These are phyloP conservation scores for Apodemus agrarius DNA, from an alignment of 2,797 vertebrate species.

Conservation along the genomic window DNA sequence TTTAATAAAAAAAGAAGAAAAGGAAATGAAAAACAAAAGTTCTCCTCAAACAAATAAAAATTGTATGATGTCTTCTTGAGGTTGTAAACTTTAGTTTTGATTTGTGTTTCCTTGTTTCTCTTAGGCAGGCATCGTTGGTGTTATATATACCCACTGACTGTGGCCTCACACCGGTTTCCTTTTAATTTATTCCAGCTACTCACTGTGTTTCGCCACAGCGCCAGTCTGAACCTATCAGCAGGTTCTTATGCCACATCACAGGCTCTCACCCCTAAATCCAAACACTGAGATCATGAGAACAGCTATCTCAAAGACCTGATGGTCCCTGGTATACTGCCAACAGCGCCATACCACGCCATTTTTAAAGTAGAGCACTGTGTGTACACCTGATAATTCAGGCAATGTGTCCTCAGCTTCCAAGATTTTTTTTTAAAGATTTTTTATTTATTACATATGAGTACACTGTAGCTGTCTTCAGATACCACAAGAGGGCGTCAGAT, in stretches of 20 bases:
- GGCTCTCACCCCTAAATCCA: not conserved
- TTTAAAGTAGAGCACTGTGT: not conserved
- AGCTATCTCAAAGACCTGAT: not conserved
- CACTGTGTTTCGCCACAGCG: not conserved
- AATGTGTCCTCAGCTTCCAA: not conserved
- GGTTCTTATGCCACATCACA: not conserved
- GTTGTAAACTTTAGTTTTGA: not conserved
- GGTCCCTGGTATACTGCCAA: not conserved
- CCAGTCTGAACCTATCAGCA: not conserved
- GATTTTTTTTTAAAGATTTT: too few species aligned
- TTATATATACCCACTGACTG: not conserved
- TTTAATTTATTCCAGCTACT: not conserved
- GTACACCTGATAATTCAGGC: not conserved
- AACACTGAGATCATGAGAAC: not conserved
- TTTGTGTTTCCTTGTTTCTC: not conserved
- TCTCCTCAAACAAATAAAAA: not conserved
- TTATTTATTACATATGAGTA: too few species aligned
- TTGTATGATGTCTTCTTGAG: not conserved
- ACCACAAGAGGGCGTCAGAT: too few species aligned
- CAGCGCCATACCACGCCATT: not conserved
- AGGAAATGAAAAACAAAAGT: not conserved
- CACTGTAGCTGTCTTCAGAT: too few species aligned
- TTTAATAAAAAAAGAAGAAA: not conserved
- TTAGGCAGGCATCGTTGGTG: too few species aligned
- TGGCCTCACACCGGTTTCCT: not conserved